These are phyloP conservation scores for Poecilia latipinna DNA, from an alignment of 2,113 vertebrate genomes.

Conservation along the genomic window DNA sequence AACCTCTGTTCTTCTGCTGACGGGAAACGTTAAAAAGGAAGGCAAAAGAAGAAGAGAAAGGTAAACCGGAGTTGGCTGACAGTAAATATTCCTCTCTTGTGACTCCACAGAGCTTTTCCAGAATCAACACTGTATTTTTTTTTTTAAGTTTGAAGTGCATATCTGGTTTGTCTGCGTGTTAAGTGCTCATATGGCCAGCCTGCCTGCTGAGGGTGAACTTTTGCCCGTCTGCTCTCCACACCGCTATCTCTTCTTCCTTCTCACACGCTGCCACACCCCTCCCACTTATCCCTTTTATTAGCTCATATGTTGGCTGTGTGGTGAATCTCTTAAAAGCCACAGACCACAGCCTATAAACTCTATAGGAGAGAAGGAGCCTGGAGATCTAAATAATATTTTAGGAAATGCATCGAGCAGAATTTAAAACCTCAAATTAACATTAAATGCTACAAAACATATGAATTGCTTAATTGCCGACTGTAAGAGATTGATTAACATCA, in stretches of 20 bases:
- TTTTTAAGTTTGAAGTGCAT: conserved; percentile 35
- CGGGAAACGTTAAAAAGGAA: no score
- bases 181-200: not conserved
- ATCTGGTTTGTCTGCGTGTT: conserved; percentile 30
- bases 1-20: no score
- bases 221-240: conserved; percentile 55
- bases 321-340: conserved; percentile 25
- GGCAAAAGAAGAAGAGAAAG: no score
- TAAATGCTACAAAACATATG: not conserved
- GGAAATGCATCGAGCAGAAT: not conserved
- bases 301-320: conserved; percentile 5
- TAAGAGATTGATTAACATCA: not conserved
- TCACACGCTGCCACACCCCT: conserved; percentile 7
- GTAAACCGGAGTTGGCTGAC: no score
- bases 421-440: not conserved
- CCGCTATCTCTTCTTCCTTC: conserved; percentile 14
- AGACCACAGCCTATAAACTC: conserved; percentile 54
- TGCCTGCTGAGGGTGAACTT: conserved; percentile 45
- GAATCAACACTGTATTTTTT: conserved; percentile 58
- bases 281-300: conserved; percentile 15
- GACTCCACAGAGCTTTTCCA: conserved; percentile 25
- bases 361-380: conserved; percentile 14
- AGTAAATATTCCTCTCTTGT: no score
- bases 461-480: not conserved
- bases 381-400: conserved; percentile 4